Conservation (phyloP, 2,797 vertebrate species). For the Acestrorhynchus altus region DNA sequence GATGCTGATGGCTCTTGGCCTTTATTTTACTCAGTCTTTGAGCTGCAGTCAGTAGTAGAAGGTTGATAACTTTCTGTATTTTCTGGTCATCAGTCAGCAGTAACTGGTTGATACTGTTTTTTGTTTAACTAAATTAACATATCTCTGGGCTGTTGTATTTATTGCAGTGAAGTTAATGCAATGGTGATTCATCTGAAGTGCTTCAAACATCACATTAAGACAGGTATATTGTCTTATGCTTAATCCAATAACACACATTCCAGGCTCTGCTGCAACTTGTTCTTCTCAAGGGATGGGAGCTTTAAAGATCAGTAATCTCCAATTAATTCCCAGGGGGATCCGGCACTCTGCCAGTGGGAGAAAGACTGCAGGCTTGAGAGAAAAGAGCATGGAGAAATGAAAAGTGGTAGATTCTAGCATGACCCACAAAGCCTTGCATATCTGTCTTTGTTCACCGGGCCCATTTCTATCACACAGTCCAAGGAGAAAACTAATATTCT, state of each 20-base stretch:
- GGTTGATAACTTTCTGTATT: neutral
- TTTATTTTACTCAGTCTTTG: slow-evolving; percentile 34
- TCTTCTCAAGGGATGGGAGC: slow-evolving; percentile 59
- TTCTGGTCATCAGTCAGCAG: too few species aligned
- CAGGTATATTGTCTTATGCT: slow-evolving; percentile 69
- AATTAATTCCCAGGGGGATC: slow-evolving; percentile 54
- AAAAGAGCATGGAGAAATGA: neutral
- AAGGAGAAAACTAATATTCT: neutral
- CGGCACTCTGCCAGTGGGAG: slow-evolving; percentile 24
- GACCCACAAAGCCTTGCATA: too few species aligned
- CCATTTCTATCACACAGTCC: neutral
- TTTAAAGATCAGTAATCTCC: slow-evolving; percentile 66
- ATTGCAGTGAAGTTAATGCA: too few species aligned
- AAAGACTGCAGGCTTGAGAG: slow-evolving; percentile 46
- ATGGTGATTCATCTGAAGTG: neutral
- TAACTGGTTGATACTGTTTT: too few species aligned
- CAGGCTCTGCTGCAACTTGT: slow-evolving; percentile 62
- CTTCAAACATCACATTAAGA: slow-evolving; percentile 62
- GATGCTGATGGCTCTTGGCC: slow-evolving; percentile 1
- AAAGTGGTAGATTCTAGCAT: neutral
- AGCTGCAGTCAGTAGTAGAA: neutral
- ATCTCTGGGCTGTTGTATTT: too few species aligned
- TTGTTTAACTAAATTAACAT: too few species aligned
- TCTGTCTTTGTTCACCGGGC: neutral
- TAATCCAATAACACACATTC: slow-evolving; percentile 69